These are phyloP conservation scores for Eristalis arbustorum DNA, from an alignment of 2,888 invertebrate species.

Conservation along the genomic window DNA sequence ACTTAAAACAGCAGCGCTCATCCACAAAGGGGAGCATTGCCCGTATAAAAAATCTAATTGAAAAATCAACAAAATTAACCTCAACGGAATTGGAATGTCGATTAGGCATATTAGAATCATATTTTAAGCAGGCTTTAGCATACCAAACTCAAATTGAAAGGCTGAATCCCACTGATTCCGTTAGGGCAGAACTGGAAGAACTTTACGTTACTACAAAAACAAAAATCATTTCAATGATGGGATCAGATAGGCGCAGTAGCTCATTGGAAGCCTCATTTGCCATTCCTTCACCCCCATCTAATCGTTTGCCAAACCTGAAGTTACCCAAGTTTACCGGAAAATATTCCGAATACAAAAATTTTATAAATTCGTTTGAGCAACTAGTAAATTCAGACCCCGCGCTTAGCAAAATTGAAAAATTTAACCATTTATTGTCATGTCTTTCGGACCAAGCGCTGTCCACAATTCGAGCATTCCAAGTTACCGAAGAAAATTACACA, in stretches of 20 bases:
- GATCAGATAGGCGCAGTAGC: background rate
- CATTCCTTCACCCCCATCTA: background rate
- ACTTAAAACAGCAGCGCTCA: no score
- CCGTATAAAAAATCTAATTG: no score
- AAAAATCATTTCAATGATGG: background rate
- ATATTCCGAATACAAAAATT: background rate
- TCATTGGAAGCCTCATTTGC: background rate
- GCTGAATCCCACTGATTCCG: background rate
- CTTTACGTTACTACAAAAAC: background rate
- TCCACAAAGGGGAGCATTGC: no score
- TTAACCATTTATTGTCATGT: slow-evolving; percentile 8
- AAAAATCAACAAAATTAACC: no score
- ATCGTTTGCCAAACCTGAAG: background rate
- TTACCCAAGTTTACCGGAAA: background rate
- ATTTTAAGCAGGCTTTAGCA: no score
- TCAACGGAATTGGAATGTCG: no score
- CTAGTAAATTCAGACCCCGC: no score
- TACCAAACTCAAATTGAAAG: background rate
- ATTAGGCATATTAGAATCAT: no score
- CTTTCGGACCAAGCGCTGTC: slow-evolving; percentile 1
- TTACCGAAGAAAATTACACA: background rate
- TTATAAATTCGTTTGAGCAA: no score
- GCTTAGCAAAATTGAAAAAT: background rate
- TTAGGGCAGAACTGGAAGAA: background rate
- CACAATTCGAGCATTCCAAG: slow-evolving; percentile 9